phyloP scores from a whole-genome alignment of 2,113 vertebrate genomes.

The Pardalotus punctatus region DNA sequence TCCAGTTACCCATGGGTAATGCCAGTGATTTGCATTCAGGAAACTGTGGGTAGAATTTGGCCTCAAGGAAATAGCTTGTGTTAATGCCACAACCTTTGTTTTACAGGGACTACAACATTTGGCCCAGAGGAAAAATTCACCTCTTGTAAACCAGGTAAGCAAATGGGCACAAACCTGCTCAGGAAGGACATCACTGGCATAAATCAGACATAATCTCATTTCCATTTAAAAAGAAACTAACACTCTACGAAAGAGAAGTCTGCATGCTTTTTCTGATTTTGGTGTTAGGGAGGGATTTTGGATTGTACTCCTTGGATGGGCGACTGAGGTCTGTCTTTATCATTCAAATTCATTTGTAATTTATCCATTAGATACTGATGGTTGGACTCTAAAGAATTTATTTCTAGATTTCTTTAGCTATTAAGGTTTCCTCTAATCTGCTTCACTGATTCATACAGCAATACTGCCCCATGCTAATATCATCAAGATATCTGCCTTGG shows the following conservation, averaged over 20 bases:
- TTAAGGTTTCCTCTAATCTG: not conserved
- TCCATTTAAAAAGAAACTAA: slow-evolving; percentile 1
- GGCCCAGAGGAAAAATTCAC: slow-evolving; percentile 6
- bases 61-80: slow-evolving; percentile 7
- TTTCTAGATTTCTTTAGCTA: not conserved
- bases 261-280: not conserved
- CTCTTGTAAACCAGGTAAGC: slow-evolving; percentile 28
- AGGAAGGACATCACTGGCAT: not conserved
- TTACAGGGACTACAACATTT: slow-evolving; percentile 11
- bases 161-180: not conserved
- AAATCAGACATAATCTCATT: slow-evolving; percentile 9
- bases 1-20: slow-evolving; percentile 40
- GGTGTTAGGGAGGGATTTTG: not conserved
- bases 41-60: slow-evolving; percentile 20
- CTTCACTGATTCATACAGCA: not conserved
- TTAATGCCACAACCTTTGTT: slow-evolving; percentile 54
- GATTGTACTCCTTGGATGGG: not conserved
- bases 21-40: slow-evolving; percentile 44
- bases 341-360: not conserved
- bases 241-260: not conserved
- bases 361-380: not conserved
- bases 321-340: not conserved
- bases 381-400: not conserved
- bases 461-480: not conserved
- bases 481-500: not conserved